These are phyloP conservation scores for Acanthosepion esculentum DNA, from an alignment of 2,888 invertebrate species.

Conservation along the genomic window DNA sequence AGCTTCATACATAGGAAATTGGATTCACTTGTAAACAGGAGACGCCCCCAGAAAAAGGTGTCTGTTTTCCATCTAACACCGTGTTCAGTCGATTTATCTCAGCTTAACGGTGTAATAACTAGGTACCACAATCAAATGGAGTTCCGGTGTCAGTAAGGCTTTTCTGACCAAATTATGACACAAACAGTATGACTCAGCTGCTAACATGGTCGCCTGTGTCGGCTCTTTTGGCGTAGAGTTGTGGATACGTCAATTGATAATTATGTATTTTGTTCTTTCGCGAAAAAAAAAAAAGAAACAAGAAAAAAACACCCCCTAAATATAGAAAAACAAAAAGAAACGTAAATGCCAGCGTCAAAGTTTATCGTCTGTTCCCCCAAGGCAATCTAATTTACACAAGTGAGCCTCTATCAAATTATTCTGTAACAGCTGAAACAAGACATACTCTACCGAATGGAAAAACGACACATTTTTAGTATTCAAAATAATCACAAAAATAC, in stretches of 20 bases:
- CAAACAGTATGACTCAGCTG: neutral
- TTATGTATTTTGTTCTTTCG: neutral
- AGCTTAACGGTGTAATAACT: neutral
- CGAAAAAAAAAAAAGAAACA: neutral
- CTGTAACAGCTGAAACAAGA: neutral
- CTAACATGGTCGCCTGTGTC: neutral
- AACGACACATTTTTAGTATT: neutral
- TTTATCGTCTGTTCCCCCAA: neutral
- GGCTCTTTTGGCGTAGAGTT: neutral
- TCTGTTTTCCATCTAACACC: neutral
- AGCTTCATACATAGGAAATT: neutral
- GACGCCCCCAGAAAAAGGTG: neutral
- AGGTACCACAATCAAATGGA: neutral
- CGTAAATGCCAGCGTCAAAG: neutral
- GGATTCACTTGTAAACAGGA: neutral
- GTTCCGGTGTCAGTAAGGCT: neutral
- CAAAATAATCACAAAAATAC: too few relatives aligned
- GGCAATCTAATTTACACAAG: neutral
- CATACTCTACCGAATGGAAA: neutral
- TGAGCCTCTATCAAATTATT: neutral
- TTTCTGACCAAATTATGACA: neutral
- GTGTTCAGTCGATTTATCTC: neutral
- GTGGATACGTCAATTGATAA: conserved; percentile 18
- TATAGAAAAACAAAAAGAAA: neutral
- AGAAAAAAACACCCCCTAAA: neutral